A percentile compares a stretch with the other conserved stretches of the same genome.
These are phyloP conservation scores for Diacarnus erythraeanus DNA, from an alignment of 37 sponge, comb jelly and placozoan genomes.

Conservation along the genomic window DNA sequence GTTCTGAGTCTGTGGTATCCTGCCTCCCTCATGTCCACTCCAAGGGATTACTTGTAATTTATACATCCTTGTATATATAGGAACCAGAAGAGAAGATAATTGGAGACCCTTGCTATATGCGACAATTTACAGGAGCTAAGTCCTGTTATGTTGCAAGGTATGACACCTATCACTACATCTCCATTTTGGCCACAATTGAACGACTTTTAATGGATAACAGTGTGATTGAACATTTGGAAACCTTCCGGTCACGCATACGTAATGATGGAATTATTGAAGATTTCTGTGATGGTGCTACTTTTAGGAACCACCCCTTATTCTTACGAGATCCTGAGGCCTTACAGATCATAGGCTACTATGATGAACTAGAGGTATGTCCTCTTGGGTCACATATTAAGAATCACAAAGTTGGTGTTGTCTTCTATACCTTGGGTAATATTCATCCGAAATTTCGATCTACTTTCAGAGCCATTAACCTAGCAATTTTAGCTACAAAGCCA, in stretches of 20 bases:
- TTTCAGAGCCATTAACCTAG: conserved; percentile 25
- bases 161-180: too few relatives aligned
- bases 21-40: too few relatives aligned
- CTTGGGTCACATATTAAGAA: conserved; percentile 38
- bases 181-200: too few relatives aligned
- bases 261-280: conserved; percentile 16
- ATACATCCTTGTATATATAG: too few relatives aligned
- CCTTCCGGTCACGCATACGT: not conserved
- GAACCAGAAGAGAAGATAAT: too few relatives aligned
- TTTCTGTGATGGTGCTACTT: conserved; percentile 51
- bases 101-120: too few relatives aligned
- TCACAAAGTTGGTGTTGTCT: conserved; percentile 51
- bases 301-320: conserved; percentile 40
- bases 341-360: conserved; percentile 57
- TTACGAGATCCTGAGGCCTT: conserved; percentile 31
- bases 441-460: conserved; percentile 36
- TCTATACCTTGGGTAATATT: conserved; percentile 43
- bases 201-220: conserved; percentile 7
- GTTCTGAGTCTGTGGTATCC: too few relatives aligned
- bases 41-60: too few relatives aligned
- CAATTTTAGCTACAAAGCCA: conserved; percentile 27
- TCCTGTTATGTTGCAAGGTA: too few relatives aligned
- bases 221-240: conserved; percentile 7
- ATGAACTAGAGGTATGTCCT: conserved; percentile 63
- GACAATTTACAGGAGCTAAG: too few relatives aligned